phyloP scores from a whole-genome alignment of 2,113 vertebrate genomes.

The Corythoichthys haematopterus region DNA sequence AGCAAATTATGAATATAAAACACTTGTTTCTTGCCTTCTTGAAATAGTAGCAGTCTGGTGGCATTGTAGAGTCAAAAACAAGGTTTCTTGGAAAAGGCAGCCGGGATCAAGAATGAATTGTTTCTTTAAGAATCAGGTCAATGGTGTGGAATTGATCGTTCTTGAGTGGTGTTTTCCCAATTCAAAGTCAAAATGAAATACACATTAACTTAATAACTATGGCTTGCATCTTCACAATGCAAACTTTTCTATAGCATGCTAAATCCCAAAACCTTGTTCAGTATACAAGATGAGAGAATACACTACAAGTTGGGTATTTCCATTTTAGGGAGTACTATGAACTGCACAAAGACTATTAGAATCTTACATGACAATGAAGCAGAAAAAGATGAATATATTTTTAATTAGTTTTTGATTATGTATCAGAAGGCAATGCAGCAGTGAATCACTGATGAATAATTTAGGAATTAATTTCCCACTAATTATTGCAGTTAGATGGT shows the following conservation, averaged over 20 bases:
- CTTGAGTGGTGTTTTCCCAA: background rate
- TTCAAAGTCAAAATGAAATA: background rate
- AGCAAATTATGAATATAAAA: slow-evolving; percentile 20
- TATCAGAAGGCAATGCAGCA: background rate
- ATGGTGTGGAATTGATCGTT: background rate
- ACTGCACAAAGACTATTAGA: background rate
- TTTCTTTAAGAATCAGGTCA: background rate
- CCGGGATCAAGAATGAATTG: background rate
- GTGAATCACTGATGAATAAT: background rate
- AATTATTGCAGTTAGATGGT: background rate
- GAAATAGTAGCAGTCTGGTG: slow-evolving; percentile 1
- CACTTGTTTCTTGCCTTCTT: slow-evolving; percentile 7
- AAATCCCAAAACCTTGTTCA: background rate
- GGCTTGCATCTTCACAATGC: background rate
- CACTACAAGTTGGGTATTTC: background rate
- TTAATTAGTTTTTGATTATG: background rate
- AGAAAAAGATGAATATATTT: background rate
- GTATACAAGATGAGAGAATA: background rate
- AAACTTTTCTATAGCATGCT: background rate
- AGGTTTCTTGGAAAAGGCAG: background rate
- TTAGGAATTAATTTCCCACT: background rate
- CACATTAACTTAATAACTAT: background rate
- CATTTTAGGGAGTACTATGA: background rate
- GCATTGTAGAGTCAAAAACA: background rate
- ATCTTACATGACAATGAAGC: background rate